These are phyloP conservation scores for Machaerirhynchus nigripectus DNA, from an alignment of 2,113 vertebrate species.

Conservation along the genomic window DNA sequence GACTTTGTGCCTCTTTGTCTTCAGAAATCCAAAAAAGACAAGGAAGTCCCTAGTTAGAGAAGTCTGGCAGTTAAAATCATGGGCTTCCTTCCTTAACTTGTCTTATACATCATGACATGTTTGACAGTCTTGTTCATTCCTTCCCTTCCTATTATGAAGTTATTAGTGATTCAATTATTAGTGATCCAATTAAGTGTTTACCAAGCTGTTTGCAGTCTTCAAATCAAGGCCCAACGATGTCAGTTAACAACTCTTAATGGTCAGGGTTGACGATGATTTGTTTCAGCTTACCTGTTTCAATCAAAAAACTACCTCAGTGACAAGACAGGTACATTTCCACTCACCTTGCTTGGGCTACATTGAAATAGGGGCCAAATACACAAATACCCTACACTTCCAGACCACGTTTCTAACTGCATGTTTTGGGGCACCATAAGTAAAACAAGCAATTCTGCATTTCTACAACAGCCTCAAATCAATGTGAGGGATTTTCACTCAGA, in stretches of 20 bases:
- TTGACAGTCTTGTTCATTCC: background rate
- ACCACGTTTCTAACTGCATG: background rate
- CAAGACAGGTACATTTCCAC: background rate
- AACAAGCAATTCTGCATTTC: background rate
- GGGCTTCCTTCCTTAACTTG: background rate
- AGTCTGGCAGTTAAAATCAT: background rate
- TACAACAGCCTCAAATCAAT: background rate
- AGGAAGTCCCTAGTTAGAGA: background rate
- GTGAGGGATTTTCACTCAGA: background rate
- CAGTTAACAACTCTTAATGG: background rate
- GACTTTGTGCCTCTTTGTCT: background rate
- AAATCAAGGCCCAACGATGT: background rate
- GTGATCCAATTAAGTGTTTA: background rate
- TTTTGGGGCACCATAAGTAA: background rate
- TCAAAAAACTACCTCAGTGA: background rate
- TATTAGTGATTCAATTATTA: background rate
- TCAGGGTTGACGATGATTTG: background rate
- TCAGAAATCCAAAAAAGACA: background rate
- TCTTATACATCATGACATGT: background rate
- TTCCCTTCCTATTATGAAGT: background rate
- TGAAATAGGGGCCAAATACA: background rate
- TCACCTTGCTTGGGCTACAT: background rate
- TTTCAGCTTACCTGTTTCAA: background rate
- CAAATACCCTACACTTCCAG: background rate
- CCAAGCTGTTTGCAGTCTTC: background rate